Evolutionary conservation across 2,888 invertebrate species (phyloP).

Genomic region (Apodemia zela): DNA sequence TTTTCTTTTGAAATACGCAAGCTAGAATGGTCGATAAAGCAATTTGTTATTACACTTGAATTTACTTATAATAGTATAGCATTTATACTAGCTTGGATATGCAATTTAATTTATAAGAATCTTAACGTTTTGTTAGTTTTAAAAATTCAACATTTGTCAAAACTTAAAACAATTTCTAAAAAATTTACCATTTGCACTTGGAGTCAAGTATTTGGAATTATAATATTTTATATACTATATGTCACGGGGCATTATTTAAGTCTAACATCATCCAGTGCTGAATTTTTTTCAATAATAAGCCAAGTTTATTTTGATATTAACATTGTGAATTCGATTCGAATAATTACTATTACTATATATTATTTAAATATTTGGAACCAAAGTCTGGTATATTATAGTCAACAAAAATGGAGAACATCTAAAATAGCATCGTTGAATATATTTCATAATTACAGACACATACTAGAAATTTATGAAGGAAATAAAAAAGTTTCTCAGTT

Average conservation of each 20-base stretch:
- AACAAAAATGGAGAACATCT: background rate
- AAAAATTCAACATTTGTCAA: background rate
- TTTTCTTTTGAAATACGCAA: no score
- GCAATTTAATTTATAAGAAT: background rate
- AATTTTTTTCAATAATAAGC: background rate
- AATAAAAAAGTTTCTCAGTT: background rate
- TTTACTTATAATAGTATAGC: background rate
- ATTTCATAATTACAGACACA: background rate
- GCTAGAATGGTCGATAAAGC: background rate
- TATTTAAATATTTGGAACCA: background rate
- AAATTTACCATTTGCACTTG: background rate
- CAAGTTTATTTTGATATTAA: background rate
- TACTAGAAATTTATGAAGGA: background rate
- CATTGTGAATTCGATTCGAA: background rate
- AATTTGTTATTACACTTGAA: background rate
- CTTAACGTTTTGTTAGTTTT: background rate
- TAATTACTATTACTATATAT: background rate
- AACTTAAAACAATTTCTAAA: background rate
- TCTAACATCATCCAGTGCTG: background rate
- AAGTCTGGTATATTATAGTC: background rate
- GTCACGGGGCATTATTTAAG: background rate
- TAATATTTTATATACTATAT: background rate
- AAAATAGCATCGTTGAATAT: background rate
- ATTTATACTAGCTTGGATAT: background rate
- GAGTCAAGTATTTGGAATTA: background rate